phyloP scores from a whole-genome alignment of 1,140 invertebrate genomes.

The Drosophila nigrodunni region DNA sequence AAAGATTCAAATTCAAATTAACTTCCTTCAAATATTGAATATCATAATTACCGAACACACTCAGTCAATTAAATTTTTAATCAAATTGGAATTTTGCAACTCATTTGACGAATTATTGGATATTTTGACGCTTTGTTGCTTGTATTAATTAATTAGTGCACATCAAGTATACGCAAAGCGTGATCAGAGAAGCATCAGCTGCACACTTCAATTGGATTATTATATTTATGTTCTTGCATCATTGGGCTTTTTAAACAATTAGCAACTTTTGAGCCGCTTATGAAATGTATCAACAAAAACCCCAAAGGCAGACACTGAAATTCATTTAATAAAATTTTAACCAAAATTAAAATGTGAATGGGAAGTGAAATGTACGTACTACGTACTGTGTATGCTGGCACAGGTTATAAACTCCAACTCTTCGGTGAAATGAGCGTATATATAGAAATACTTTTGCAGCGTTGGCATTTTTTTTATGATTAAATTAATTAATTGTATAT shows the following conservation, averaged over 20 bases:
- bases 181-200: neutral
- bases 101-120: slow-evolving; percentile 4
- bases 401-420: neutral
- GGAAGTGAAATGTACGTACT: neutral
- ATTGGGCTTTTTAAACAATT: slow-evolving; percentile 57
- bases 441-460: slow-evolving; percentile 46
- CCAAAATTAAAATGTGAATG: neutral
- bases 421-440: slow-evolving; percentile 2
- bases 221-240: neutral
- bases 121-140: neutral
- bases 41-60: slow-evolving; percentile 10
- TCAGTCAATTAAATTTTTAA: slow-evolving; percentile 2
- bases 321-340: slow-evolving; percentile 56
- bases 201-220: slow-evolving; percentile 30
- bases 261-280: slow-evolving; percentile 68
- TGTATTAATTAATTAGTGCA: slow-evolving; percentile 19
- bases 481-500: slow-evolving; percentile 78
- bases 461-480: slow-evolving; percentile 65
- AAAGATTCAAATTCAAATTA: slow-evolving; percentile 27
- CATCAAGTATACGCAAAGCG: slow-evolving; percentile 37
- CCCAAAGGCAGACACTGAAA: slow-evolving; percentile 27
- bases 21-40: slow-evolving; percentile 26
- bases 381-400: neutral
- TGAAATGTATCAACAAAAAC: slow-evolving; percentile 26
- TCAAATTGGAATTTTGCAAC: neutral